Evolutionary conservation across 2,113 vertebrate genomes (phyloP).

Genomic region (Brienomyrus brachyistius): DNA sequence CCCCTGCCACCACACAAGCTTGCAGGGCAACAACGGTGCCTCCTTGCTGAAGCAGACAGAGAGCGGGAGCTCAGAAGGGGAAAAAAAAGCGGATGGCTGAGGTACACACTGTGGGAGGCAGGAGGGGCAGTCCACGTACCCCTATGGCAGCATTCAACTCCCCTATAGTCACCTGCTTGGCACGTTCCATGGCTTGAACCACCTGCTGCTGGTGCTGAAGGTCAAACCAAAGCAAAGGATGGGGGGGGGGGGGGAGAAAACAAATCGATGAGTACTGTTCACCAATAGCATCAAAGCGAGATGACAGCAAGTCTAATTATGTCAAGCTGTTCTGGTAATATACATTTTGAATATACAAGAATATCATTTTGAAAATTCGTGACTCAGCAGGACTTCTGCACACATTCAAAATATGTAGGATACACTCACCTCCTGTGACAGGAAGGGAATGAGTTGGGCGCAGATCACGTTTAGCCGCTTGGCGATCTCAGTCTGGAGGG

Average conservation of each 20-base stretch:
- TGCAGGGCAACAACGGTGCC: background rate
- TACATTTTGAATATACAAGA: background rate
- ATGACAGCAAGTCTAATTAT: background rate
- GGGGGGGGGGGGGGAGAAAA: background rate
- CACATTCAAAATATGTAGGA: background rate
- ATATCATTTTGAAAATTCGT: background rate
- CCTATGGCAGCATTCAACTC: constrained; percentile 89
- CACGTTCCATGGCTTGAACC: constrained; percentile 84
- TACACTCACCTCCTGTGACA: constrained; percentile 78
- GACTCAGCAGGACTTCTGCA: background rate
- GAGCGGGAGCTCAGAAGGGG: background rate
- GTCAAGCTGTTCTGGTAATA: background rate
- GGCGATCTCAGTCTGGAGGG: constrained; percentile 79
- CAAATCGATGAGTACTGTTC: background rate
- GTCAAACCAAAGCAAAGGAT: background rate
- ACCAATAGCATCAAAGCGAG: background rate
- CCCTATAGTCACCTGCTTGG: constrained; percentile 90
- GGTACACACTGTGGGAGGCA: constrained; percentile 37
- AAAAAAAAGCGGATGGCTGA: background rate
- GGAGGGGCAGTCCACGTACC: constrained; percentile 82
- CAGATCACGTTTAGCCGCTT: constrained; percentile 87
- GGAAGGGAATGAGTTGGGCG: constrained; percentile 86
- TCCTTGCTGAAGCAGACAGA: background rate
- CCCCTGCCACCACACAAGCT: background rate
- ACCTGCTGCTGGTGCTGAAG: constrained; percentile 90